Evolutionary conservation across 1,140 invertebrate genomes (phyloP).

Genomic region (Antheraea mylitta): DNA sequence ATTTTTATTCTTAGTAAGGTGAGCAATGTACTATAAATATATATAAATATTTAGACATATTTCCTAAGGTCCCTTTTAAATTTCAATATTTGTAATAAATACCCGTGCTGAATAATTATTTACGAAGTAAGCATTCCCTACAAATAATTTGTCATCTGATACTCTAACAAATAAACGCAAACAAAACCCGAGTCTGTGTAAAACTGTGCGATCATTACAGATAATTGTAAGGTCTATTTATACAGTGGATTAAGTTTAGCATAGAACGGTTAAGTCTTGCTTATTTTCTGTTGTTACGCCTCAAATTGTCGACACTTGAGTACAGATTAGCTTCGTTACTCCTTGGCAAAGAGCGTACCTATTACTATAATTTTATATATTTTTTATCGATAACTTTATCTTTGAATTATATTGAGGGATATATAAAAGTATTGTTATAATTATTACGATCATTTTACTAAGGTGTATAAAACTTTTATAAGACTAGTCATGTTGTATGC

Average conservation of each 20-base stretch:
- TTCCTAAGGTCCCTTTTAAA: too few species aligned
- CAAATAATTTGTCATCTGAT: conserved; percentile 1
- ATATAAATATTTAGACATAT: too few species aligned
- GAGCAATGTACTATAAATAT: too few species aligned
- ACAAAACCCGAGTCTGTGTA: conserved; percentile 1
- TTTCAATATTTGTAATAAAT: too few species aligned
- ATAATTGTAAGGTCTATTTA: conserved; percentile 38
- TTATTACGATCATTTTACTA: too few species aligned
- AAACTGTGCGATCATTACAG: conserved; percentile 36
- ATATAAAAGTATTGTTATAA: too few species aligned
- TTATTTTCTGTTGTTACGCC: conserved; percentile 76
- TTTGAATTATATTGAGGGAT: too few species aligned
- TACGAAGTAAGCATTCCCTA: not conserved
- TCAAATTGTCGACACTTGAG: conserved; percentile 77
- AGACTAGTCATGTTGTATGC: too few species aligned
- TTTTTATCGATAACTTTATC: conserved; percentile 7
- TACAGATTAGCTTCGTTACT: conserved; percentile 76
- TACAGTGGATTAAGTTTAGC: conserved; percentile 50
- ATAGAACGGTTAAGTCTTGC: conserved; percentile 51
- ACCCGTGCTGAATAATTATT: too few species aligned
- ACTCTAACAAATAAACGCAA: conserved; percentile 5
- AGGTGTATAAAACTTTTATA: too few species aligned
- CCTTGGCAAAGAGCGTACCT: conserved; percentile 59
- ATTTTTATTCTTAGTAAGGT: too few species aligned
- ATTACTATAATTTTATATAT: conserved; percentile 37